phyloP scores from a whole-genome alignment of 2,113 vertebrate genomes.

The Halcyon senegalensis region DNA sequence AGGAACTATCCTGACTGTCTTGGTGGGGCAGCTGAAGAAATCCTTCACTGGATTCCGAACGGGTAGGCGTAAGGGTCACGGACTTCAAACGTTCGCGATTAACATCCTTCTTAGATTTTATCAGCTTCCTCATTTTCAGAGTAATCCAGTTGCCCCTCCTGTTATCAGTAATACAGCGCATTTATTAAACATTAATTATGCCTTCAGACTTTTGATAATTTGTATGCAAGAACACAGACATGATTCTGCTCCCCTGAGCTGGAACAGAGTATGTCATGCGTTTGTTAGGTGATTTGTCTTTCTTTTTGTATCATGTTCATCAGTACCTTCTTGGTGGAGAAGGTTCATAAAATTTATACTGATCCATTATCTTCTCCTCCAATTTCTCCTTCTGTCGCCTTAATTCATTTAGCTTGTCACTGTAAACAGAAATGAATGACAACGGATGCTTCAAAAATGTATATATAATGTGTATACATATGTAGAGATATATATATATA shows the following conservation, averaged over 20 bases:
- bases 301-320: neutral
- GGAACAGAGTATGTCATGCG: neutral
- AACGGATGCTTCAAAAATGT: neutral
- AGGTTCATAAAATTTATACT: conserved; percentile 98
- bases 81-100: conserved; percentile 92
- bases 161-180: conserved; percentile 38
- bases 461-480: too few relatives aligned
- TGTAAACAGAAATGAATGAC: conserved; percentile 61
- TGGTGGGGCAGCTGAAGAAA: conserved; percentile 87
- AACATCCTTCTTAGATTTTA: conserved; percentile 91
- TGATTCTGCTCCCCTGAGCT: neutral
- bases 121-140: conserved; percentile 96
- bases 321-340: conserved; percentile 94
- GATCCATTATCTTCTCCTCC: conserved; percentile 99
- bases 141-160: conserved; percentile 99
- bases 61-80: conserved; percentile 87
- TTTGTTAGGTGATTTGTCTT: neutral
- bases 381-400: conserved; percentile 97
- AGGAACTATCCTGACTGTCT: conserved; percentile 97
- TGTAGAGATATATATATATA: too few relatives aligned
- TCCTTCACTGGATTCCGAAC: conserved; percentile 90
- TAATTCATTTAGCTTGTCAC: conserved; percentile 96
- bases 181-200: neutral
- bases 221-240: neutral
- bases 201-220: neutral